Conservation (phyloP, 2,888 invertebrate species). For the Apotomis capreana region DNA sequence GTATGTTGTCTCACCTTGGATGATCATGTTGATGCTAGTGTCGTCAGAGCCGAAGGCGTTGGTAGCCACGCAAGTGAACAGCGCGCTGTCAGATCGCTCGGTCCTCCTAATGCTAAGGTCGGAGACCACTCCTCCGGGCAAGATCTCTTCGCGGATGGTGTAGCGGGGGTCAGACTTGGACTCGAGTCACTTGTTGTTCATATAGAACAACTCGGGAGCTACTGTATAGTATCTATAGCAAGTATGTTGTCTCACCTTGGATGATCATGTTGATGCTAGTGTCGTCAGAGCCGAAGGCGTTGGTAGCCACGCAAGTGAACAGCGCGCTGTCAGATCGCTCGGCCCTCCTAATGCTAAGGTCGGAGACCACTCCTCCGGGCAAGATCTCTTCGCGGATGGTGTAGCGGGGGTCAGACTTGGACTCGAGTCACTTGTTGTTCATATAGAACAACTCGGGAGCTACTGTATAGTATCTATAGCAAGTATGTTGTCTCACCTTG, state of each 20-base stretch:
- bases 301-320: slow-evolving; percentile 96
- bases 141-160: slow-evolving; percentile 93
- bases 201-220: slow-evolving; percentile 68
- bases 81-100: slow-evolving; percentile 93
- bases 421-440: slow-evolving; percentile 95
- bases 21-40: slow-evolving; percentile 97
- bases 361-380: slow-evolving; percentile 93
- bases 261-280: slow-evolving; percentile 98
- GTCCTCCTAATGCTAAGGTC: slow-evolving; percentile 95
- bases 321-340: slow-evolving; percentile 94
- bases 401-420: slow-evolving; percentile 93
- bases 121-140: slow-evolving; percentile 93
- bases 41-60: slow-evolving; percentile 97
- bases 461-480: neutral
- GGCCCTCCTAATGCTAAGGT: slow-evolving; percentile 94
- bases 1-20: slow-evolving; percentile 86
- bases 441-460: slow-evolving; percentile 77
- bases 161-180: slow-evolving; percentile 94
- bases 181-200: slow-evolving; percentile 95
- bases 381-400: slow-evolving; percentile 94
- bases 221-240: neutral
- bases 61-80: slow-evolving; percentile 96
- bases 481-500: slow-evolving; percentile 84
- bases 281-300: slow-evolving; percentile 96
- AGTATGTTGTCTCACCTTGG: slow-evolving; percentile 84